Evolutionary conservation across 2,797 vertebrate genomes (phyloP).

Genomic region (Emys orbicularis): DNA sequence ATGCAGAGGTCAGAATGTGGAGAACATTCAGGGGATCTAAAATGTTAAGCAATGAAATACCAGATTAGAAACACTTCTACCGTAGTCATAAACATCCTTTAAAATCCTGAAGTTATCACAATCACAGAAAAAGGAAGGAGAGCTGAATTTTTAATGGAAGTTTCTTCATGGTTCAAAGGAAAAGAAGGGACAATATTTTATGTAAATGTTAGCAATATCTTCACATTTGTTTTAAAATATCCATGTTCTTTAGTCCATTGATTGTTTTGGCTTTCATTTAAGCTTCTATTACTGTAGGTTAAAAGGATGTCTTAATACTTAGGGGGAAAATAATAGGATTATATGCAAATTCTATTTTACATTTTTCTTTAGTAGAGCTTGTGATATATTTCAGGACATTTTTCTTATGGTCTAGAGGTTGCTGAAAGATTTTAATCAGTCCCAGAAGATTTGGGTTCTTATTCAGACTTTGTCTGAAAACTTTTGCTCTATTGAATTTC

Average conservation of each 20-base stretch:
- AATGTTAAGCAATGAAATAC: neutral
- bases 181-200: neutral
- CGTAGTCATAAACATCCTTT: neutral
- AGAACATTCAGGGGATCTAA: accelerated
- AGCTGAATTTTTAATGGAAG: neutral
- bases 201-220: neutral
- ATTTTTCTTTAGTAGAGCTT: neutral
- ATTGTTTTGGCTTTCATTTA: neutral
- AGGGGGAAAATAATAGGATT: accelerated
- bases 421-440: neutral
- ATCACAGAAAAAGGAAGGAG: neutral
- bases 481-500: neutral
- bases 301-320: neutral
- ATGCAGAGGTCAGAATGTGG: neutral
- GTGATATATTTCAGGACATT: neutral
- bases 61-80: neutral
- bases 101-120: neutral
- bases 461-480: neutral
- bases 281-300: neutral
- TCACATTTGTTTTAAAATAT: neutral
- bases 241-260: neutral
- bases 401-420: neutral
- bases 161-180: neutral
- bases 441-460: neutral
- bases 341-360: accelerated